Conservation (phyloP, 2,113 vertebrate species). For the Zosterops pallidus region DNA sequence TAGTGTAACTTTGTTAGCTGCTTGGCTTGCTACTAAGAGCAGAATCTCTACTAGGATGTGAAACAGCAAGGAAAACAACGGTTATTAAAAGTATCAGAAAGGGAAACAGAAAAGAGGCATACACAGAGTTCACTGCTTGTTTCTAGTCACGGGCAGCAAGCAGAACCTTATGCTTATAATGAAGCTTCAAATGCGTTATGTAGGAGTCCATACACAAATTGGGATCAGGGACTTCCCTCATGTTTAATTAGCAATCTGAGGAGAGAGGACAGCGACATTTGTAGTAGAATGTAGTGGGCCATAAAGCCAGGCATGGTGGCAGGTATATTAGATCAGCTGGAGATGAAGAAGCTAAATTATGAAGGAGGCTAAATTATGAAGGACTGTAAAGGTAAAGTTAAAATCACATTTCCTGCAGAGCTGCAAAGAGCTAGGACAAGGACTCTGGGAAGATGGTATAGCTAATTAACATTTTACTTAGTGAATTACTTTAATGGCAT, state of each 20-base stretch:
- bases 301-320: neutral
- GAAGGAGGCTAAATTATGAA: neutral
- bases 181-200: neutral
- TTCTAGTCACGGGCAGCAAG: neutral
- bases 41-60: neutral
- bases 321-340: neutral
- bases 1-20: neutral
- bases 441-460: neutral
- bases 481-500: neutral
- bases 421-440: neutral
- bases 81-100: neutral
- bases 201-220: neutral
- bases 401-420: neutral
- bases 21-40: neutral
- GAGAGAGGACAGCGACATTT: neutral
- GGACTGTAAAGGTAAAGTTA: neutral
- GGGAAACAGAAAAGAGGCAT: neutral
- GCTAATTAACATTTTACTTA: neutral
- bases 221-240: neutral
- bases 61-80: neutral
- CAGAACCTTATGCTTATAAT: neutral
- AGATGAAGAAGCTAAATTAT: neutral
- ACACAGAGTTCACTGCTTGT: neutral
- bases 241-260: neutral
- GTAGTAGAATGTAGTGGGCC: neutral